Evolutionary conservation across 2,888 invertebrate species (phyloP).

Genomic region (Trypoxylon attenuatum): DNA sequence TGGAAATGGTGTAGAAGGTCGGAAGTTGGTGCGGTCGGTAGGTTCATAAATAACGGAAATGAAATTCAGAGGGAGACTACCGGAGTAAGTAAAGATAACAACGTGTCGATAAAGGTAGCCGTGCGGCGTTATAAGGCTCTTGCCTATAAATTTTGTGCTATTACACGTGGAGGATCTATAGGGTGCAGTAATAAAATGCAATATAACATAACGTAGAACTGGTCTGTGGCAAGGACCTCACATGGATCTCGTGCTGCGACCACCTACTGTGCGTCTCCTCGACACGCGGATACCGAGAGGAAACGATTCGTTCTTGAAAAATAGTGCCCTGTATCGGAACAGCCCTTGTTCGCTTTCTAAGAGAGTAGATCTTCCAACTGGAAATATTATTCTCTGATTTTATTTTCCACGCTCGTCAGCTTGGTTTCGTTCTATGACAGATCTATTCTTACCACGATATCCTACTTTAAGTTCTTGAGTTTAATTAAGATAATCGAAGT

Average conservation of each 20-base stretch:
- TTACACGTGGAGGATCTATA: conserved; percentile 38
- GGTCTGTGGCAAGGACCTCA: conserved; percentile 24
- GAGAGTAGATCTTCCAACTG: no score
- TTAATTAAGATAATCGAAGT: no score
- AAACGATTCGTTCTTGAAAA: conserved; percentile 21
- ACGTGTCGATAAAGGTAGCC: conserved; percentile 52
- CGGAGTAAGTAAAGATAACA: conserved; percentile 49
- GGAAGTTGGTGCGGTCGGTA: no score
- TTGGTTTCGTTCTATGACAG: no score
- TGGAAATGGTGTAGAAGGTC: neutral
- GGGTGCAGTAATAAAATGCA: conserved; percentile 47
- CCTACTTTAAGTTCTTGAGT: no score
- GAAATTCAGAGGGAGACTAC: conserved; percentile 28
- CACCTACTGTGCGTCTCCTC: conserved; percentile 29
- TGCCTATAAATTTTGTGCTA: conserved; percentile 52
- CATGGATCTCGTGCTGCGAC: conserved; percentile 17
- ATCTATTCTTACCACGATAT: no score
- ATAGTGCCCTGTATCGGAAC: neutral
- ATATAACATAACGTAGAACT: conserved; percentile 42
- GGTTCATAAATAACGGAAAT: conserved; percentile 50
- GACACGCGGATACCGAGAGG: conserved; percentile 17
- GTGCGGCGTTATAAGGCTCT: conserved; percentile 34
- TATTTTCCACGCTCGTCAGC: no score
- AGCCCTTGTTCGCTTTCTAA: no score
- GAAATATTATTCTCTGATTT: no score